Evolutionary conservation across 2,113 vertebrate genomes (phyloP).

Genomic region (Argyrosomus japonicus): DNA sequence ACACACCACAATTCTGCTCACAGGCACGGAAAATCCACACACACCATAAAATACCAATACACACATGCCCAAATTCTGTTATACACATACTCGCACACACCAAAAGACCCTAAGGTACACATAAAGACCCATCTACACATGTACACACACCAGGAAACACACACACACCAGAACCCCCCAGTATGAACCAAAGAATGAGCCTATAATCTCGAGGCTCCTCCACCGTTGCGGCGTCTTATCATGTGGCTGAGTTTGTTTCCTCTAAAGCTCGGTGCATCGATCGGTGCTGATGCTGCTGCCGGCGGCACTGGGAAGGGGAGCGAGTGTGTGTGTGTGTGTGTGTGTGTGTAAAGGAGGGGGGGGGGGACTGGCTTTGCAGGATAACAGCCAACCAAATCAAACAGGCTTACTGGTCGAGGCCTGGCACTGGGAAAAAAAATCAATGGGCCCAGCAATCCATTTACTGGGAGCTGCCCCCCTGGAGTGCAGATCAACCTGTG

Average conservation of each 20-base stretch:
- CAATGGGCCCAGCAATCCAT: conserved; percentile 80
- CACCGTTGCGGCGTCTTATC: conserved; percentile 71
- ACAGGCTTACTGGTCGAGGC: conserved; percentile 77
- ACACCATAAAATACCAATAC: conserved; percentile 33
- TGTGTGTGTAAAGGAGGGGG: neutral
- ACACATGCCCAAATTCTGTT: conserved; percentile 16
- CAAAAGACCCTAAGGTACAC: conserved; percentile 35
- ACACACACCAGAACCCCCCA: conserved; percentile 37
- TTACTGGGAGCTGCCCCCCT: conserved; percentile 76
- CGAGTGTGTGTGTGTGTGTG: conserved; percentile 12
- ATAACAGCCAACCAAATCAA: conserved; percentile 81
- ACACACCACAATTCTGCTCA: conserved; percentile 34
- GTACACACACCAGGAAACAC: neutral
- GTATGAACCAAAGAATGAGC: conserved; percentile 69
- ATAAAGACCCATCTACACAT: conserved; percentile 28
- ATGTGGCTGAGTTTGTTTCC: conserved; percentile 79
- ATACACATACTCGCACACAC: conserved; percentile 24
- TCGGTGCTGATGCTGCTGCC: conserved; percentile 74
- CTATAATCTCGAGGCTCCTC: conserved; percentile 73
- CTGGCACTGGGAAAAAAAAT: conserved; percentile 76
- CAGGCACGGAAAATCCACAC: conserved; percentile 44
- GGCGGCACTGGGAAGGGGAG: conserved; percentile 53
- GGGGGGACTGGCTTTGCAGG: conserved; percentile 67
- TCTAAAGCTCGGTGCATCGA: conserved; percentile 78
- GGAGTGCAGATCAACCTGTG: conserved; percentile 66